Percentiles rank a stretch among this genome's conserved stretches.
Conservation (phyloP, 2,113 vertebrate genomes). For the Ammodytes marinus region DNA sequence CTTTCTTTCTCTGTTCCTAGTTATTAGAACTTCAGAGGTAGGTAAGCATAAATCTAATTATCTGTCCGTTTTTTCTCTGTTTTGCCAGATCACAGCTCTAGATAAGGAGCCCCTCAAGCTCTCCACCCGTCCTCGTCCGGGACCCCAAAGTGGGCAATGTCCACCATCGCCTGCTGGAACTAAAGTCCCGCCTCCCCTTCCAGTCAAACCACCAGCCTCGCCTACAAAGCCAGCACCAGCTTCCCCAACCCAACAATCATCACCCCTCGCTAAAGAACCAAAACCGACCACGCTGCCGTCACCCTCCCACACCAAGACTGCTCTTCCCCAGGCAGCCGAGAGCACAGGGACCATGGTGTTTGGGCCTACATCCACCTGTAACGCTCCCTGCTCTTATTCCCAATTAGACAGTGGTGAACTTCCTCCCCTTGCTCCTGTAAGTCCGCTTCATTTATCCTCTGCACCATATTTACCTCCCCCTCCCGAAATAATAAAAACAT, state of each 20-base stretch:
- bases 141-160: conserved; percentile 57
- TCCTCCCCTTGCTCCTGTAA: conserved; percentile 5
- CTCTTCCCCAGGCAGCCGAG: neutral
- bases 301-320: neutral
- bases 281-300: neutral
- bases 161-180: conserved; percentile 49
- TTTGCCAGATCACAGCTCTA: conserved; percentile 95
- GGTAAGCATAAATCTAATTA: neutral
- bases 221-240: conserved; percentile 18
- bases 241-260: conserved; percentile 24
- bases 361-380: neutral
- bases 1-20: neutral
- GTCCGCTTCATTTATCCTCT: conserved; percentile 31
- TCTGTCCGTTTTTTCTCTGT: conserved; percentile 5
- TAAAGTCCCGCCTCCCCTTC: conserved; percentile 60
- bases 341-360: neutral
- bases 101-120: conserved; percentile 94
- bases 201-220: conserved; percentile 18
- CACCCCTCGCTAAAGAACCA: conserved; percentile 12
- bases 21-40: neutral
- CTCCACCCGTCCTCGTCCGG: conserved; percentile 78
- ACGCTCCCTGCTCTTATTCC: conserved; percentile 1
- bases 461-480: conserved; percentile 32
- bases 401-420: neutral
- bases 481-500: conserved; percentile 17